These are phyloP conservation scores for Cliona cf. orientalis DNA, from an alignment of 37 sponge, comb jelly and placozoan species.

Conservation along the genomic window DNA sequence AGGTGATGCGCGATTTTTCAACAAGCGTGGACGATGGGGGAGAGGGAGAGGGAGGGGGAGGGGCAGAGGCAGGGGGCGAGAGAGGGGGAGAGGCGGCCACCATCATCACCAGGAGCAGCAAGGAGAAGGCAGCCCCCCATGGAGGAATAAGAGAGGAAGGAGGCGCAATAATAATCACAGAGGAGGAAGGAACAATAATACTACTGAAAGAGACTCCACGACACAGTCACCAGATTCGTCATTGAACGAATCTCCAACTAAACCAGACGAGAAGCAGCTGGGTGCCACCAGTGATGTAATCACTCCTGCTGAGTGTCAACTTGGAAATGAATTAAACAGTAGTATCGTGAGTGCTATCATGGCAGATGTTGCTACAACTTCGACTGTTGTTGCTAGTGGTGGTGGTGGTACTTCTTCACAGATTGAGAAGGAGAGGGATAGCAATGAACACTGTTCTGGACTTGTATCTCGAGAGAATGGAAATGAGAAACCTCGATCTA, in stretches of 20 bases:
- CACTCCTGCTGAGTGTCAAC: too few relatives aligned
- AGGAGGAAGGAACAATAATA: background rate
- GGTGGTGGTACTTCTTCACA: background rate
- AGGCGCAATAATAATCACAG: background rate
- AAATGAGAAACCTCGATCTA: background rate
- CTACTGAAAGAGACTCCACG: too few relatives aligned
- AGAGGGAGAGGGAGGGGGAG: slow-evolving; percentile 34
- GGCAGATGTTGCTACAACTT: slow-evolving; percentile 24
- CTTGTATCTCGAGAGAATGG: background rate
- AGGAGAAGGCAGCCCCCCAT: background rate
- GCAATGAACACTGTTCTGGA: background rate
- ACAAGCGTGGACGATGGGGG: slow-evolving; percentile 23
- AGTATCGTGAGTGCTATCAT: slow-evolving; percentile 11
- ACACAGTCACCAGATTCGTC: too few relatives aligned
- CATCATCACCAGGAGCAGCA: background rate
- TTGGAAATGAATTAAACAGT: too few relatives aligned
- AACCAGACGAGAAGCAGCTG: too few relatives aligned
- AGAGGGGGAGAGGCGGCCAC: background rate
- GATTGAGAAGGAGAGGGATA: background rate
- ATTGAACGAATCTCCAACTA: too few relatives aligned
- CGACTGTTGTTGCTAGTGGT: background rate
- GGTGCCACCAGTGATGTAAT: too few relatives aligned
- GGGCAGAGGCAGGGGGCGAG: slow-evolving; percentile 7
- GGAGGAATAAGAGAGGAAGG: background rate
- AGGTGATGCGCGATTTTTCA: too few relatives aligned